Percentiles rank a stretch among this genome's conserved stretches.
Evolutionary conservation across 2,113 vertebrate species (phyloP).

Genomic region (Aix galericulata): DNA sequence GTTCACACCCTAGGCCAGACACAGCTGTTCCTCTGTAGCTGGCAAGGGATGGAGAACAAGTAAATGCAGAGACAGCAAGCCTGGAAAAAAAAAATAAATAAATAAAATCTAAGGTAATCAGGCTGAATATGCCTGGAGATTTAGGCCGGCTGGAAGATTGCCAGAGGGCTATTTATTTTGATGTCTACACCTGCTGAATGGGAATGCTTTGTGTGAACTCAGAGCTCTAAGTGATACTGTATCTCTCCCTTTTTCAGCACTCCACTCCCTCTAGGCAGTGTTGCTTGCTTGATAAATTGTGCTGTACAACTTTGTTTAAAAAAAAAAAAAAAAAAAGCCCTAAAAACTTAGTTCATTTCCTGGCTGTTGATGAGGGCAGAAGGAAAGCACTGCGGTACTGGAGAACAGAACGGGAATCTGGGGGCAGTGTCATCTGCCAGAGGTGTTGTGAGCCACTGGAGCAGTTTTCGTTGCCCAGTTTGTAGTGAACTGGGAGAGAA

Average conservation of each 20-base stretch:
- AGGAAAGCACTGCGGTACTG: neutral
- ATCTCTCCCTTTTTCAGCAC: constrained; percentile 18
- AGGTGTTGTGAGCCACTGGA: neutral
- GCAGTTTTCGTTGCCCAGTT: neutral
- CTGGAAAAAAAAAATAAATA: constrained; percentile 41
- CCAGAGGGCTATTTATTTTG: constrained; percentile 56
- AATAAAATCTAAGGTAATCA: constrained; percentile 59
- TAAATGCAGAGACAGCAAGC: constrained; percentile 56
- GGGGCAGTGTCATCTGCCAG: neutral
- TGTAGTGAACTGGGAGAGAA: neutral
- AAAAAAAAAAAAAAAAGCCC: neutral
- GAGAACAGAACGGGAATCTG: neutral
- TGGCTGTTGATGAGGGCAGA: neutral
- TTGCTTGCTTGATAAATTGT: constrained; percentile 22
- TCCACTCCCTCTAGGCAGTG: neutral
- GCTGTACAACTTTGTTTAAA: neutral
- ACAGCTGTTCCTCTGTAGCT: constrained; percentile 54
- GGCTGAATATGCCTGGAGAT: constrained; percentile 63
- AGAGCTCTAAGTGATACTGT: constrained; percentile 24
- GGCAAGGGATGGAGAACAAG: constrained; percentile 63
- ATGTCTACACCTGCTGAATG: constrained; percentile 65
- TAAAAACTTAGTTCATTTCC: neutral
- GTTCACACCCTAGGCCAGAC: constrained; percentile 63
- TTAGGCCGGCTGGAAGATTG: constrained; percentile 61
- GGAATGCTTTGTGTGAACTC: constrained; percentile 61